Evolutionary conservation across 2,797 vertebrate species (phyloP), one percentile per base, ranked within the genome.

Genomic region (Acanthiza pusilla): DNA sequence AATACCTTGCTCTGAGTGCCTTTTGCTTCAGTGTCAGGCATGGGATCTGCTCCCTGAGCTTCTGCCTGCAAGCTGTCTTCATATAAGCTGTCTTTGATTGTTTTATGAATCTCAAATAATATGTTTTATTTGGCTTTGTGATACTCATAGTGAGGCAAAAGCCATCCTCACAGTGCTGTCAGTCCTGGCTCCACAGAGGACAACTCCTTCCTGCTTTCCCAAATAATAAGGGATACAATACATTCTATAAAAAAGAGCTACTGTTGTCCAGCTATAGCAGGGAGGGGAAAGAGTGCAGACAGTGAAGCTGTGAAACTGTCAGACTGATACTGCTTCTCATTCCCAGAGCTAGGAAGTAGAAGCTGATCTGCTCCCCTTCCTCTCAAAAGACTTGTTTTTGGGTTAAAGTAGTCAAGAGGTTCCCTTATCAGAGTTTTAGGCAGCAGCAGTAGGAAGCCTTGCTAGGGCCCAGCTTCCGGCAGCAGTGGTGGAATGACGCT

Each of bases 1-100:
- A 43, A 80, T 13, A 32, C 43, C 54, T 38, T 0, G 0, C 15
- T 82, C 29, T 68, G 58, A 8, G 9, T 75, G 38, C 16, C 32
- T 72, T 88, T 77, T 78, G 19, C 62, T 65, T 65, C 54, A 48
- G 54, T 81, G 43, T 76, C 60, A 68, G 42, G 40, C 40, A 58
- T 38, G 36, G 43, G 13, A 62, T 67, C 48, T 23, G 19, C 38
- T 83, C 25, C 22, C 21, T 4, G 5, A 63, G 50, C 32, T 77
- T 84, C 51, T 75, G 22, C 60, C 50, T 87, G 34, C 23, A 68
- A 61, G 16, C 16, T 20, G 4, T 63, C 66, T 72, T 81, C 26
- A 4, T 72, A 10, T 38, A 61, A 78, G 38, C n/a, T 50, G 36
- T 14, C 22, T 57, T 61, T 26, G 20, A 38, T 84, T 62, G 58